phyloP scores from a whole-genome alignment of 2,797 vertebrate genomes.

The Anabas testudineus region DNA sequence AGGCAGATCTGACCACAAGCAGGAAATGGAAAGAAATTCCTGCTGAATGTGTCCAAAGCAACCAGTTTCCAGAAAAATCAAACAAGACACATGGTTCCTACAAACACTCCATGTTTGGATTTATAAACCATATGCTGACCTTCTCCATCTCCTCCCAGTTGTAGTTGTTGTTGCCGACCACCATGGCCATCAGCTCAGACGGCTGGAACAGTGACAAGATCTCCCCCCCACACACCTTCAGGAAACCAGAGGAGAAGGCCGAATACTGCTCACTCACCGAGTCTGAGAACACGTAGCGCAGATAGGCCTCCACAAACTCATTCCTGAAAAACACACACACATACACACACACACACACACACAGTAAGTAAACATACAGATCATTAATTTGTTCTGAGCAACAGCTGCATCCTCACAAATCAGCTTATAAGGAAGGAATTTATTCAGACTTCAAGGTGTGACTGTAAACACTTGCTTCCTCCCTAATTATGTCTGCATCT shows the following conservation, averaged over 20 bases:
- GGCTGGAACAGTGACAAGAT: slow-evolving; percentile 96
- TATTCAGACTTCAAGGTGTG: slow-evolving; percentile 13
- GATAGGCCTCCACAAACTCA: slow-evolving; percentile 95
- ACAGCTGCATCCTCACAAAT: slow-evolving; percentile 39
- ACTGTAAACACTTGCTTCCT: slow-evolving; percentile 45
- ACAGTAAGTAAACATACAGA: slow-evolving; percentile 12
- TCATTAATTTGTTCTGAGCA: slow-evolving; percentile 8
- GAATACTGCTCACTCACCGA: slow-evolving; percentile 92
- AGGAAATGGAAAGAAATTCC: neutral
- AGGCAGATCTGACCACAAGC: neutral
- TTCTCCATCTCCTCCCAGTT: slow-evolving; percentile 98
- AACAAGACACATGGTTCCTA: neutral
- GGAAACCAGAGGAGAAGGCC: slow-evolving; percentile 95
- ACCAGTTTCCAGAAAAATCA: neutral
- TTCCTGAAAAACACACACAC: slow-evolving; percentile 80
- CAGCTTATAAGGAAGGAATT: slow-evolving; percentile 34
- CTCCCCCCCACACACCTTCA: slow-evolving; percentile 96
- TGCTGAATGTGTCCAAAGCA: neutral
- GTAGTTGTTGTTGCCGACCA: slow-evolving; percentile 97
- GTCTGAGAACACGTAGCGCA: slow-evolving; percentile 91
- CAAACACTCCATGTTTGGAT: neutral
- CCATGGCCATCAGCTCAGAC: slow-evolving; percentile 97
- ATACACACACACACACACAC: slow-evolving; percentile 12
- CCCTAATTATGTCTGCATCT: slow-evolving; percentile 10
- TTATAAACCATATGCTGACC: slow-evolving; percentile 76